These are phyloP conservation scores for Puffinus mauretanicus DNA, from an alignment of 2,113 vertebrate genomes.

Conservation along the genomic window DNA sequence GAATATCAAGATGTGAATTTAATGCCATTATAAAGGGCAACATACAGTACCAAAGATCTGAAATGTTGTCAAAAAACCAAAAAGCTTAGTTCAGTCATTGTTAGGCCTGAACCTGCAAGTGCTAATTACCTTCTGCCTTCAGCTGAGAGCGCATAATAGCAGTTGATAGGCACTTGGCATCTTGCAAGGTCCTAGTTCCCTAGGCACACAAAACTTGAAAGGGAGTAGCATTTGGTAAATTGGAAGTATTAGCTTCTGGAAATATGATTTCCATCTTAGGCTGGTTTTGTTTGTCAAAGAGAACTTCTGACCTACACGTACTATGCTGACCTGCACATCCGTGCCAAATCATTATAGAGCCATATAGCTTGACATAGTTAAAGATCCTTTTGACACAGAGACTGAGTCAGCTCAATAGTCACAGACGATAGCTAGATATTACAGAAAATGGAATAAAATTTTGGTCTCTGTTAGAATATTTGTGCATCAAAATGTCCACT, in stretches of 20 bases:
- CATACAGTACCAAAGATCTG: background rate
- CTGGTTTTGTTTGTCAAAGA: background rate
- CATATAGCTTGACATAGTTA: background rate
- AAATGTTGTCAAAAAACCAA: background rate
- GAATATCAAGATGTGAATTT: background rate
- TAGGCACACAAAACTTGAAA: background rate
- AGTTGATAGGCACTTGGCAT: background rate
- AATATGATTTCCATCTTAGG: background rate
- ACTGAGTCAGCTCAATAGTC: background rate
- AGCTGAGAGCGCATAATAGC: background rate
- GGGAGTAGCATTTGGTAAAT: background rate
- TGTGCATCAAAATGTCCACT: background rate
- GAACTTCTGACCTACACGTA: background rate
- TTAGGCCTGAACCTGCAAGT: background rate
- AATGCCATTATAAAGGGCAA: background rate
- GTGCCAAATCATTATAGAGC: background rate
- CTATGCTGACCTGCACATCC: background rate
- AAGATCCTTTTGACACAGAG: background rate
- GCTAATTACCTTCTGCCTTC: constrained; percentile 12
- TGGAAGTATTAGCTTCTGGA: background rate
- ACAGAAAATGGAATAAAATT: background rate
- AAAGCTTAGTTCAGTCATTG: background rate
- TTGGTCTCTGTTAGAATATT: background rate
- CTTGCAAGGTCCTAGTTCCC: background rate
- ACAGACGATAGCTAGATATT: background rate